These are phyloP conservation scores for Ichneumoninae sp. DNA, from an alignment of 2,888 invertebrate genomes.

Conservation along the genomic window DNA sequence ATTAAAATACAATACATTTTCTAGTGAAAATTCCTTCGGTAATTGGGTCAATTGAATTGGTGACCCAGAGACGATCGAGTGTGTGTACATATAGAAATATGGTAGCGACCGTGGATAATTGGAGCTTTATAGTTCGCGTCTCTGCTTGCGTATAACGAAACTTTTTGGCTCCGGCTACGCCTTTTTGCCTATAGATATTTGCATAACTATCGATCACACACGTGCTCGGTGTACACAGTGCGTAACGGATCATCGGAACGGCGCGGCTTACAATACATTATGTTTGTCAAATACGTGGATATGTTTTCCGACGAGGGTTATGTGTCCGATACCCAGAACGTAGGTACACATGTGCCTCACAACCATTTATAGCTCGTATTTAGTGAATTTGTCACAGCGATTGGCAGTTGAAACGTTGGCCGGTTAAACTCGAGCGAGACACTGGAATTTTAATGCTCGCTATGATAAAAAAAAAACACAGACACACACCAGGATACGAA, in stretches of 20 bases:
- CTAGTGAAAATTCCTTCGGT: background rate
- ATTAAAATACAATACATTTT: background rate
- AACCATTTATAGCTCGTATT: background rate
- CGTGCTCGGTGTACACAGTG: constrained; percentile 5
- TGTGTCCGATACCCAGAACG: constrained; percentile 71
- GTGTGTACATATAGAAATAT: constrained; percentile 21
- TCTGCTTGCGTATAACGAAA: constrained; percentile 6
- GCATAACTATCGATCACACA: constrained; percentile 51
- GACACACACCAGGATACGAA: background rate
- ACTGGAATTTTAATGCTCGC: background rate
- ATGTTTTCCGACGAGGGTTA: constrained; percentile 76
- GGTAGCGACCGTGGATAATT: constrained; percentile 9
- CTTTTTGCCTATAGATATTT: constrained; percentile 54
- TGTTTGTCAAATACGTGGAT: constrained; percentile 76
- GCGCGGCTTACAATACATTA: constrained; percentile 46
- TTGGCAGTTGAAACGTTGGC: background rate
- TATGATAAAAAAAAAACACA: background rate
- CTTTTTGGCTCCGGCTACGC: background rate
- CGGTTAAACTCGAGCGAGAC: background rate
- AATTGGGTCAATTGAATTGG: background rate
- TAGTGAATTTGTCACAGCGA: background rate
- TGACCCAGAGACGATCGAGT: background rate
- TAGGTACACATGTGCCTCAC: constrained; percentile 63
- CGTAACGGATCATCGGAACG: constrained; percentile 15
- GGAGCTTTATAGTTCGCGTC: constrained; percentile 42